Base-by-base conservation (phyloP, 2,113 vertebrate species). In the Gulo gulo region DNA sequence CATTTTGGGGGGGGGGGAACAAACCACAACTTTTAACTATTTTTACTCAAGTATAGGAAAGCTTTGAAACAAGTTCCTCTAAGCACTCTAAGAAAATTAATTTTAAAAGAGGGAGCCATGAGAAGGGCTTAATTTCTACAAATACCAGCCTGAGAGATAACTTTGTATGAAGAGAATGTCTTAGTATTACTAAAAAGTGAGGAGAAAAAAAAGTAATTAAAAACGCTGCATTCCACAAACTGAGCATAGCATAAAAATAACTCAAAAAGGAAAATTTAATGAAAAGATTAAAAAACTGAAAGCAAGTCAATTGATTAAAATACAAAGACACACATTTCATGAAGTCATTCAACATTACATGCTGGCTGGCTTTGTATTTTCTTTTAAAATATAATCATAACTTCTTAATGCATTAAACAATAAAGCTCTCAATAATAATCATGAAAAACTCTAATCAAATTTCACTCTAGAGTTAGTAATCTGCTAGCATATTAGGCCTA, bases 371-470 rank as follows among this genome's bases (percentile, higher is more conserved):
- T 74, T 95, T 91, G 73, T 57, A 96, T 55, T 95, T 69, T 52
- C 74, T 94, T 92, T 96, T 76, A 96, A 91, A 95, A 93, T 31
- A 95, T 23, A 88, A 90, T 52, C 45, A 67, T 97, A 88, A 96
- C n/a, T 92, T 96, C 52, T 93, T 83, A 93, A 90, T 21, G 12
- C 65, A 80, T 84, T 92, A 88, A 93, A 90, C 65, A 97, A 80
- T 65, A 71, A 97, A n/a, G 39, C 57, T 97, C 87, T 95, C 90
- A 96, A 96, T 69, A n/a, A 90, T 84, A 83, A 29, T 95, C 39
- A 82, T 50, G 63, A 88, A 94, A 92, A 89, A 91, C 63, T 89
- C 42, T 85, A 73, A 79, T 83, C 81, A 93, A 96, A 98, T 97
- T 97, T 96, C 86, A 95, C 42, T 96, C 23, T 59, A 81, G 59